Evolutionary conservation across 2,113 vertebrate species (phyloP), one percentile per base, ranked within the genome.

Genomic region (Carassius carassius): DNA sequence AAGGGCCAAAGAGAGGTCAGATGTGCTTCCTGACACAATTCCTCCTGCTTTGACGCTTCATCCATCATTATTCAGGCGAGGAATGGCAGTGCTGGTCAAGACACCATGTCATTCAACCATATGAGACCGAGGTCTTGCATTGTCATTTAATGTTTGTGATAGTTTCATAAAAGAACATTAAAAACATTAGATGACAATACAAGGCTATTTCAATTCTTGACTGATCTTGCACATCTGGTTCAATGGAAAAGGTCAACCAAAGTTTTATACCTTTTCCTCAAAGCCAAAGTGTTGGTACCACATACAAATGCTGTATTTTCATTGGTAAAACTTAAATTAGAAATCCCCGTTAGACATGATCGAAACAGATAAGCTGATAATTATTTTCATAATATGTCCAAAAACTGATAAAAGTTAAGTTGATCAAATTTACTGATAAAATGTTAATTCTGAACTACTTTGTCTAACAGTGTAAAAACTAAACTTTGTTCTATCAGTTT

Each of bases 21-120:
- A 75, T 78, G 76, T 51, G 76, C 75, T 85, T 87, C 86, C 86
- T 87, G 86, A 81, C 77, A 79, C 73, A 73, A 81, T 80, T 78
- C 83, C 83, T 54, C 54, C 79, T 82, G 51, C 76, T 82, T 62
- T 70, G 47, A 56, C 80, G 19, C 86, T 37, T 74, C 79, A 75
- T 87, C 75, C 73, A 51, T 87, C 86, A 87, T 83, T 81, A 54
- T 85, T 85, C 63, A 82, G 79, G 62, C 63, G 58, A 35, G 73
- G 58, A 44, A 65, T 70, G 72, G 44, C 60, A 72, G 72, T 47
- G 75, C 3, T 56, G 67, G 72, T 35, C 23, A 37, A 17, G 47
- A 49, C n/a, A 29, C 10, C 19, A 47, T 63, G 67, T 74, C 8
- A 2, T 35, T 73, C 56, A 74, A 41, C 23, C 56, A 80, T 23